Conservation (phyloP, 2,888 invertebrate species). For the Pantelozetes paolii region DNA sequence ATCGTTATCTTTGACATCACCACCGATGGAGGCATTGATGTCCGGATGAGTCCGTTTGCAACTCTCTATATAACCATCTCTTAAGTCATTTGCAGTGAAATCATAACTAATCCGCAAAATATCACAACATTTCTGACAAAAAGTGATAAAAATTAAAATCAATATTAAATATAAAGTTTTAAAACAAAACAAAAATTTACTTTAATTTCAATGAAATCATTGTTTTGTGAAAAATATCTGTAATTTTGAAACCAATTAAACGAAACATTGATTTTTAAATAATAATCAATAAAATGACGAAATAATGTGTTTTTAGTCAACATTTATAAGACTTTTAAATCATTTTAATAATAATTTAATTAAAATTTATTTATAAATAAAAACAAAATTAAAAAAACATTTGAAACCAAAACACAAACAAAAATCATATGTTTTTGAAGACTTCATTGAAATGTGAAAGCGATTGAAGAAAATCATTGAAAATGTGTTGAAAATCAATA, state of each 20-base stretch:
- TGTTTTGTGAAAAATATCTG: background rate
- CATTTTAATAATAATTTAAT: no score
- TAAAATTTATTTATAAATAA: no score
- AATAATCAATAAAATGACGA: no score
- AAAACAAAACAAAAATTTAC: background rate
- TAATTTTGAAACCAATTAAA: background rate
- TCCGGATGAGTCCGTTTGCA: conserved; percentile 83
- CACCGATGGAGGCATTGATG: conserved; percentile 56
- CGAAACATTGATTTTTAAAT: background rate
- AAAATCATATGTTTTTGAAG: no score
- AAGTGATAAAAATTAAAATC: conserved; percentile 7
- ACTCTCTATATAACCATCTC: conserved; percentile 66
- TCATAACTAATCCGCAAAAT: conserved; percentile 63
- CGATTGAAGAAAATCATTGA: no score
- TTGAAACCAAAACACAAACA: no score
- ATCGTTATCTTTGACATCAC: conserved; percentile 55
- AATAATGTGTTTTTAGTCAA: no score
- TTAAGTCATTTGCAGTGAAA: conserved; percentile 68
- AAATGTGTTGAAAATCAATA: no score
- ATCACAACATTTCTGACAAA: conserved; percentile 63
- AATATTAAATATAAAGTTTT: background rate
- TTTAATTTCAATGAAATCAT: background rate
- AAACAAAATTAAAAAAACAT: no score
- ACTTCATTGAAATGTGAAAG: no score
- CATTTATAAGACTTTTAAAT: no score